phyloP scores from a whole-genome alignment of 2,797 vertebrate genomes.

The Tarsius wallacei region DNA sequence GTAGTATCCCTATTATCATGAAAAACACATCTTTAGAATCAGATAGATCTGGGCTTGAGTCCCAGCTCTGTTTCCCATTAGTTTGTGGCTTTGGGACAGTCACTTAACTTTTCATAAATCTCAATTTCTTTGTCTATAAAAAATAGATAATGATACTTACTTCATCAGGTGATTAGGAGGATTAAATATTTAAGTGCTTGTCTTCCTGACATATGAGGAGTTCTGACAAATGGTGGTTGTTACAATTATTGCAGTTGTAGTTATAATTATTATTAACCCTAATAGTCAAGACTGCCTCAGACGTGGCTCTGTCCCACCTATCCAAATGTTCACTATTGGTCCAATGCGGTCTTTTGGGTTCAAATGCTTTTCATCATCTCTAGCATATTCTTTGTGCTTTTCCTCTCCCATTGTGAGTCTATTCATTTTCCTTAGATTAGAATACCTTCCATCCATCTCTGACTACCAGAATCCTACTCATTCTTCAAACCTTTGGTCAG shows the following conservation, averaged over 20 bases:
- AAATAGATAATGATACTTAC: not conserved
- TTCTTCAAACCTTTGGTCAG: not conserved
- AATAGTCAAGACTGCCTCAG: not conserved
- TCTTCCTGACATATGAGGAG: not conserved
- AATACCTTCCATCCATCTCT: not conserved
- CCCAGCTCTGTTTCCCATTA: not conserved
- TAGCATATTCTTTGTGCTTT: not conserved
- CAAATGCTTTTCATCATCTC: not conserved
- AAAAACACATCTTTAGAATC: constrained; percentile 12
- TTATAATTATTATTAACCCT: not conserved
- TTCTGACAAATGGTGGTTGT: not conserved
- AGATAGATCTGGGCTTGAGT: not conserved
- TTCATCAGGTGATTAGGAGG: not conserved
- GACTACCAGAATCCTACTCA: not conserved
- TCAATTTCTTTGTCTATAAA: not conserved
- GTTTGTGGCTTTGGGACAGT: not conserved
- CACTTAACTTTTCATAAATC: not conserved
- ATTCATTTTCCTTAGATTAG: not conserved
- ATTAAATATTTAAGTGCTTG: not conserved
- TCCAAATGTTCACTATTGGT: not conserved
- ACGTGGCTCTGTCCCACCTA: not conserved
- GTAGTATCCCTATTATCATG: not conserved
- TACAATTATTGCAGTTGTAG: not conserved
- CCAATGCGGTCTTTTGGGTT: not conserved
- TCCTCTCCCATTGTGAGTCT: not conserved